These are phyloP conservation scores for Drosophila fungiperda DNA, from an alignment of 2,888 invertebrate species.

Conservation along the genomic window DNA sequence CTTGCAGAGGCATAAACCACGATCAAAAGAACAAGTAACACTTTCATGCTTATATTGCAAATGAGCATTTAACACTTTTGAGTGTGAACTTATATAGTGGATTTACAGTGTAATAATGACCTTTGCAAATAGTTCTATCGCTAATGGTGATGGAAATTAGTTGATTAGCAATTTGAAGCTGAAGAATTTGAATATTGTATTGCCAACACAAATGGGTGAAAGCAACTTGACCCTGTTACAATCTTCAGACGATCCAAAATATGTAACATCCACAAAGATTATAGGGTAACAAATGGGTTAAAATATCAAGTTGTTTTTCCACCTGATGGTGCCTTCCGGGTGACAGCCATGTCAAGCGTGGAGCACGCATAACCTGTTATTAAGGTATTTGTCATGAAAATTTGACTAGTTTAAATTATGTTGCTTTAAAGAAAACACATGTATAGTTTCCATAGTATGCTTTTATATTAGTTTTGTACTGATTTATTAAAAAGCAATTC, in stretches of 20 bases:
- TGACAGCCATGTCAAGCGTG: conserved; percentile 46
- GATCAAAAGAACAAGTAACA: conserved; percentile 11
- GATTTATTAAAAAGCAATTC: conserved; percentile 35
- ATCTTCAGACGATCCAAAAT: conserved; percentile 42
- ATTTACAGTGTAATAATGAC: neutral
- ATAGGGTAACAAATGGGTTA: conserved; percentile 72
- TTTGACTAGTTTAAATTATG: neutral
- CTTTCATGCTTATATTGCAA: neutral
- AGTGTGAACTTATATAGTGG: neutral
- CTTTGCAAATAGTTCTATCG: neutral
- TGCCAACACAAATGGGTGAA: conserved; percentile 53
- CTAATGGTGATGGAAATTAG: neutral
- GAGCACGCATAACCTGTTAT: conserved; percentile 42
- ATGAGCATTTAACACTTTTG: neutral
- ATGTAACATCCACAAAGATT: conserved; percentile 65
- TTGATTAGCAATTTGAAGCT: neutral
- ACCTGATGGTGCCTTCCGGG: conserved; percentile 31
- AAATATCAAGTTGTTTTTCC: conserved; percentile 67
- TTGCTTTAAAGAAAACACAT: neutral
- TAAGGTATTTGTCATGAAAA: neutral
- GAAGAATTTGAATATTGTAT: neutral
- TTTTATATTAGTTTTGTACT: neutral
- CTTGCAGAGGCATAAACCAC: conserved; percentile 9
- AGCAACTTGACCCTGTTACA: conserved; percentile 51
- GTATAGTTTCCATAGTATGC: neutral